Percentiles rank a stretch among this genome's conserved stretches.
Conservation (phyloP, 2,797 vertebrate genomes). For the Naso thynnoides region DNA sequence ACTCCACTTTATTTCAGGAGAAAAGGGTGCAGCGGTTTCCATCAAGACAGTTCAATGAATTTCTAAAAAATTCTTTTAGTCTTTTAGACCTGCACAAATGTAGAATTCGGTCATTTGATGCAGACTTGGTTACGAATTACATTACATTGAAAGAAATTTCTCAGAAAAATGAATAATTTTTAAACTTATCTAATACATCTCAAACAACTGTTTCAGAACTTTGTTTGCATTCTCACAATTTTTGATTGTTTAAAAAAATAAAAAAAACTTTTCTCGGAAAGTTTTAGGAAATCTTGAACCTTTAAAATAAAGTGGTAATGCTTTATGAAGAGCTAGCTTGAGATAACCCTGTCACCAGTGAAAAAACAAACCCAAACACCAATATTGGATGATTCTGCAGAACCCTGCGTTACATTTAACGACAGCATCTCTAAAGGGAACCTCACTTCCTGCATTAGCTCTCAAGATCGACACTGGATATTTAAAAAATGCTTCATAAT, state of each 20-base stretch:
- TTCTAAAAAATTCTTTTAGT: neutral
- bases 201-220: neutral
- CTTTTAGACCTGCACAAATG: neutral
- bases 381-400: neutral
- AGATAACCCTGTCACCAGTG: neutral
- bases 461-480: neutral
- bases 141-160: too few relatives aligned
- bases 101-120: neutral
- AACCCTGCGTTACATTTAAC: neutral
- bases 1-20: neutral
- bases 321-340: neutral
- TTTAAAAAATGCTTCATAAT: neutral
- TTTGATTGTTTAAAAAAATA: too few relatives aligned
- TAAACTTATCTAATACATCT: neutral
- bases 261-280: neutral
- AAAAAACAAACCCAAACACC: neutral
- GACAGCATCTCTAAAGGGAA: neutral
- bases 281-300: neutral
- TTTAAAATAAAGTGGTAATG: neutral
- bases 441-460: too few relatives aligned
- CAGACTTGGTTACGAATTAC: neutral
- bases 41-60: too few relatives aligned
- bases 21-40: neutral
- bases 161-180: too few relatives aligned
- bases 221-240: neutral